These are phyloP conservation scores for Trachelus tabidus DNA, from an alignment of 2,888 invertebrate species.

Conservation along the genomic window DNA sequence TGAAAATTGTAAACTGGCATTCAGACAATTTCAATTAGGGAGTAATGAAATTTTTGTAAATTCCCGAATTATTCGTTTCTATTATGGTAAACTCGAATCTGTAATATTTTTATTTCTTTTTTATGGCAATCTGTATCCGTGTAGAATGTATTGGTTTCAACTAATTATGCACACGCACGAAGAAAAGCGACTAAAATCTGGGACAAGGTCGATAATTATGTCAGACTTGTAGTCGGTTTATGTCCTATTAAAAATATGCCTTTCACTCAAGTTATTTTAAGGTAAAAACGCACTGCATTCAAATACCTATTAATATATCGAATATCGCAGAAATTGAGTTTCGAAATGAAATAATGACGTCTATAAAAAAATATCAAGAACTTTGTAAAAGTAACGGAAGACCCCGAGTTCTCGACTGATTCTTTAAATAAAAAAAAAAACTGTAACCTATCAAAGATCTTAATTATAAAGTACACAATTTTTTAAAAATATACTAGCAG, in stretches of 20 bases:
- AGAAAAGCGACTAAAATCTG: constrained; percentile 12
- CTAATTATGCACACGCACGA: constrained; percentile 8
- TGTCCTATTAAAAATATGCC: constrained; percentile 17
- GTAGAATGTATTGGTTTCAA: not conserved
- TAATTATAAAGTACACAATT: not conserved
- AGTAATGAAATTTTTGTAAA: not conserved
- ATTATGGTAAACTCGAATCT: not conserved
- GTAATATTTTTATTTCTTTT: not conserved
- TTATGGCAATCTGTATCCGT: not conserved
- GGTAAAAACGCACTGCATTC: not conserved
- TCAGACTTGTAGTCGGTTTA: not conserved
- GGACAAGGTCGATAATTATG: constrained; percentile 19
- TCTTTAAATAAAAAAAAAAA: not conserved
- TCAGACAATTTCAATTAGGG: not conserved
- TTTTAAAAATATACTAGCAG: no score
- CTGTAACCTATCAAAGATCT: not conserved
- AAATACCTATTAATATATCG: not conserved
- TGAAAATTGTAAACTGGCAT: not conserved
- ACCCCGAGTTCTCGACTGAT: not conserved
- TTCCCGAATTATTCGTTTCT: not conserved
- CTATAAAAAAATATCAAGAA: not conserved
- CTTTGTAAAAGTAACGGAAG: not conserved
- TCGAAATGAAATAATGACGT: not conserved
- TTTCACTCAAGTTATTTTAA: constrained; percentile 16
- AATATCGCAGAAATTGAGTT: not conserved